Conservation (phyloP, 2,113 vertebrate species). For the Garra rufa region DNA sequence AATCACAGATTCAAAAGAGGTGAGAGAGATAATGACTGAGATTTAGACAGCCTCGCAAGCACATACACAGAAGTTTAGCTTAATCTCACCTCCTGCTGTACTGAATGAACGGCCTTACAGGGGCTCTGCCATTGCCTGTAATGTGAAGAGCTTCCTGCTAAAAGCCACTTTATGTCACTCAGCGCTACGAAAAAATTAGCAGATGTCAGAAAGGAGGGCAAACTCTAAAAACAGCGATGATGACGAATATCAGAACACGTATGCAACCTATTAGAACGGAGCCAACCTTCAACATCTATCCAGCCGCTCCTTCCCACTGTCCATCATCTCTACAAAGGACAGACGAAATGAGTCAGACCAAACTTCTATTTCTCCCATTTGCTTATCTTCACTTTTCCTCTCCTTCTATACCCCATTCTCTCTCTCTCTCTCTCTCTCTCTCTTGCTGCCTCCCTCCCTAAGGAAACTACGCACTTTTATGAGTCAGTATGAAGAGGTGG, state of each 20-base stretch:
- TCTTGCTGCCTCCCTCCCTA: not conserved
- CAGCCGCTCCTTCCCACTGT: not conserved
- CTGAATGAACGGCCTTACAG: not conserved
- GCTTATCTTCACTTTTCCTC: not conserved
- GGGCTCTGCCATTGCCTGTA: not conserved
- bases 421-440: not conserved
- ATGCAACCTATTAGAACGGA: not conserved
- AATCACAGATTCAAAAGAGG: not conserved
- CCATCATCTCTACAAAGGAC: slow-evolving; percentile 10
- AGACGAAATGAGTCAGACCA: slow-evolving; percentile 2
- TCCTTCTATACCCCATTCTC: slow-evolving; percentile 1
- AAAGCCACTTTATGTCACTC: not conserved
- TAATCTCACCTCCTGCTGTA: slow-evolving; percentile 13
- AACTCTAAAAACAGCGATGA: not conserved
- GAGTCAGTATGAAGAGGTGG: slow-evolving; percentile 41
- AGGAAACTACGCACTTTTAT: slow-evolving; percentile 11
- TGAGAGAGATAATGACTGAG: not conserved
- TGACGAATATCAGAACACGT: not conserved
- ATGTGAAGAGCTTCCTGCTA: not conserved
- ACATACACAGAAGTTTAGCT: slow-evolving; percentile 25
- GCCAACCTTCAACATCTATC: not conserved
- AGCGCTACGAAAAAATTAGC: not conserved
- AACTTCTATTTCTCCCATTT: not conserved
- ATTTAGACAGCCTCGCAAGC: slow-evolving; percentile 36
- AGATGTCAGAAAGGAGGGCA: not conserved